These are phyloP conservation scores for Microctenopoma steveboyesi DNA, from an alignment of 2,797 vertebrate genomes.

Conservation along the genomic window DNA sequence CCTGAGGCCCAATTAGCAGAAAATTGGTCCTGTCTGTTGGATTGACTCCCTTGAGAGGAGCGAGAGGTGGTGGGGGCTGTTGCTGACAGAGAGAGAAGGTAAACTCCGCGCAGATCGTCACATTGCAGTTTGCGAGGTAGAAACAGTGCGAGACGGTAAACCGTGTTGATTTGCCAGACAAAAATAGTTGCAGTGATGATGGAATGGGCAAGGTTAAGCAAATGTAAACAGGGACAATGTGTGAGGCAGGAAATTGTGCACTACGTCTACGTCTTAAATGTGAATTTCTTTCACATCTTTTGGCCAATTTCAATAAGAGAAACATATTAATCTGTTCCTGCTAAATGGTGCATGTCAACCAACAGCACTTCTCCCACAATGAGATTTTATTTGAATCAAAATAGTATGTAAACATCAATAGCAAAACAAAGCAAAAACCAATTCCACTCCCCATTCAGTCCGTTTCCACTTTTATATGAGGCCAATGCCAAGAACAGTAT, in stretches of 20 bases:
- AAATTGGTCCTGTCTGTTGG: slow-evolving; percentile 85
- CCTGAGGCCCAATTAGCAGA: slow-evolving; percentile 86
- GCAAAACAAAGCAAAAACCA: slow-evolving; percentile 6
- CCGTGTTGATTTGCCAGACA: background rate
- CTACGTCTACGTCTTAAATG: background rate
- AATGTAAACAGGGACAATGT: slow-evolving; percentile 1
- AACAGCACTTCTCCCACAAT: background rate
- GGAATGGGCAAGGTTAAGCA: slow-evolving; percentile 12
- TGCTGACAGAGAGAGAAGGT: slow-evolving; percentile 36
- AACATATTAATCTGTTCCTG: background rate
- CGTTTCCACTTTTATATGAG: slow-evolving; percentile 7
- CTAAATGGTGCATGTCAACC: background rate
- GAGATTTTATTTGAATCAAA: background rate
- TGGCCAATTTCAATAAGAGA: slow-evolving; percentile 3
- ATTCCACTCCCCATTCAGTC: slow-evolving; percentile 6
- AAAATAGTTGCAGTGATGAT: slow-evolving; percentile 10
- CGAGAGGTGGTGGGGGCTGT: slow-evolving; percentile 22
- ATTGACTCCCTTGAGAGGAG: slow-evolving; percentile 68
- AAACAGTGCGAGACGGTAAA: slow-evolving; percentile 11
- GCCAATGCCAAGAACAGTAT: slow-evolving; percentile 9
- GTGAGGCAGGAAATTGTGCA: background rate
- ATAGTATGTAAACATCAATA: slow-evolving; percentile 1
- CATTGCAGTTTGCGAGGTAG: slow-evolving; percentile 40
- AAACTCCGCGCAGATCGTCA: slow-evolving; percentile 45
- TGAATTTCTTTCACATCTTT: background rate